phyloP scores from a whole-genome alignment of 2,888 invertebrate species.

The Cheilosia grossa region DNA sequence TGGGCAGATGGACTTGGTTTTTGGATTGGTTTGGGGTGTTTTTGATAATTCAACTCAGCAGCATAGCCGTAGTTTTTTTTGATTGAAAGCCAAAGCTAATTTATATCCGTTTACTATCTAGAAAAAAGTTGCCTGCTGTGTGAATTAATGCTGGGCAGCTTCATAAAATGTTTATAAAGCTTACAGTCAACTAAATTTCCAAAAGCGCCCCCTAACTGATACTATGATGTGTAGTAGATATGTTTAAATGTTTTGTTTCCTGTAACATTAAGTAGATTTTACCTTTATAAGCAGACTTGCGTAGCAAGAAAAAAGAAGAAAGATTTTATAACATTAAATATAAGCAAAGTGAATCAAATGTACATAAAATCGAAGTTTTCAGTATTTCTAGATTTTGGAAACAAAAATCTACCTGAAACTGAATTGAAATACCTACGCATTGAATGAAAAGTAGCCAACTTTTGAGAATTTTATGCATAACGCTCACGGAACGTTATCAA shows the following conservation, averaged over 20 bases:
- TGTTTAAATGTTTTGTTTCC: slow-evolving; percentile 7
- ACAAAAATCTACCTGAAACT: too few species aligned
- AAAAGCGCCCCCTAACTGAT: background rate
- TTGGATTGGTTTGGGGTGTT: background rate
- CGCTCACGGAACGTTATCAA: too few species aligned
- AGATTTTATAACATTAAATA: slow-evolving; percentile 38
- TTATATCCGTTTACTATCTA: background rate
- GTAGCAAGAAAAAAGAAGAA: slow-evolving; percentile 18
- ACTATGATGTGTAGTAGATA: background rate
- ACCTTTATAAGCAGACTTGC: slow-evolving; percentile 48
- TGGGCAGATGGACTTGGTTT: slow-evolving; percentile 1
- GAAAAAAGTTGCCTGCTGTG: background rate
- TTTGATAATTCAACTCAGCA: background rate
- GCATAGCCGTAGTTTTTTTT: background rate
- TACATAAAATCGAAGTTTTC: background rate
- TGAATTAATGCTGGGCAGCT: background rate
- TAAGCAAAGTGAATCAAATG: slow-evolving; percentile 5
- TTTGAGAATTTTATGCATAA: too few species aligned
- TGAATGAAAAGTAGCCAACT: too few species aligned
- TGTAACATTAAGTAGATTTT: slow-evolving; percentile 28
- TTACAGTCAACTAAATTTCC: background rate
- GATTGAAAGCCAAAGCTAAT: too few species aligned
- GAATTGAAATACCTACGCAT: too few species aligned
- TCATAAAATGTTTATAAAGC: background rate
- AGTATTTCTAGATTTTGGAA: background rate